These are phyloP conservation scores for Eristalis tenax DNA, from an alignment of 2,888 invertebrate genomes.

Conservation along the genomic window DNA sequence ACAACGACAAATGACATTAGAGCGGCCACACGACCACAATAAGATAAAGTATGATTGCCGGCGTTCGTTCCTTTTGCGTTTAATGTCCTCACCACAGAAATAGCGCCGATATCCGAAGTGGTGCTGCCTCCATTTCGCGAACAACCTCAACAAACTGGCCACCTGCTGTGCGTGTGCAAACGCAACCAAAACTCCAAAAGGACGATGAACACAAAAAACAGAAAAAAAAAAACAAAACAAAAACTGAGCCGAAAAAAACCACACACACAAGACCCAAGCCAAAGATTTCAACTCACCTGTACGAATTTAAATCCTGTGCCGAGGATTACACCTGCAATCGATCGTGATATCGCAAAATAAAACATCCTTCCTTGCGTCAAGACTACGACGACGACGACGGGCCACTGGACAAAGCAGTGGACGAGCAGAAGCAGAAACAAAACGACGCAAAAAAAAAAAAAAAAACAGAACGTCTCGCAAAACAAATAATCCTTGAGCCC, in stretches of 20 bases:
- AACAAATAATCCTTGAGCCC: constrained; percentile 64
- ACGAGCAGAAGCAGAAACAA: constrained; percentile 30
- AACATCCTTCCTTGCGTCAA: constrained; percentile 49
- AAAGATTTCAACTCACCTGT: constrained; percentile 62
- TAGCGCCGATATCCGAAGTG: constrained; percentile 41
- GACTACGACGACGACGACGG: constrained; percentile 12
- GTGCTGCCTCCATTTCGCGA: constrained; percentile 55
- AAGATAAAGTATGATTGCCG: constrained; percentile 46
- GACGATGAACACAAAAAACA: constrained; percentile 50
- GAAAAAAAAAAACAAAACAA: constrained; percentile 3
- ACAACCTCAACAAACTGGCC: constrained; percentile 57
- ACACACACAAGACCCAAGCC: constrained; percentile 9
- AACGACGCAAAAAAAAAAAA: neutral
- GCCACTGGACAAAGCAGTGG: constrained; percentile 38
- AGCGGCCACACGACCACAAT: constrained; percentile 63
- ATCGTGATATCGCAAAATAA: constrained; percentile 65
- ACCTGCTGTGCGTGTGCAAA: constrained; percentile 69
- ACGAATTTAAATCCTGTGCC: constrained; percentile 71
- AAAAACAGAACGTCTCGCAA: constrained; percentile 40
- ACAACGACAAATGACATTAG: constrained; percentile 52
- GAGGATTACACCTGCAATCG: constrained; percentile 70
- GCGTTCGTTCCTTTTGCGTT: constrained; percentile 40
- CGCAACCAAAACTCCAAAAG: constrained; percentile 51
- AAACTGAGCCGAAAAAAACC: neutral
- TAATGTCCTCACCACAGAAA: constrained; percentile 49